Base-by-base conservation (phyloP, 2,888 invertebrate genomes). In the Ochropleura plecta region DNA sequence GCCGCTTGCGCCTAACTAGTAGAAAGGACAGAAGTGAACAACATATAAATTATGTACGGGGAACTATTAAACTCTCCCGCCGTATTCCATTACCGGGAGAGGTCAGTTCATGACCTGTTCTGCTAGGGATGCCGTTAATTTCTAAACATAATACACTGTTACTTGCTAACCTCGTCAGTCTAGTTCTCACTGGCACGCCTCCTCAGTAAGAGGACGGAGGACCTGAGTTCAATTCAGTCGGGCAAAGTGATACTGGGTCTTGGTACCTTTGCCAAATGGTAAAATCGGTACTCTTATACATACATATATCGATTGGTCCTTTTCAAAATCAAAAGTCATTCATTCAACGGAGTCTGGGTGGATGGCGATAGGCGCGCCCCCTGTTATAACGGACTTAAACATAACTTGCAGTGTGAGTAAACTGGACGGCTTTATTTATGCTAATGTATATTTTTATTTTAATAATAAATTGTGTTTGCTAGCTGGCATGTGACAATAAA, bases 61-160 rank as follows among this genome's bases (percentile, higher is more conserved):
- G 69, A 86, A 83, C 85, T 83, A 88, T 88, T 82, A 86, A 85
- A 88, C 82, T 87, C 66, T 68, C 71, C 77, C 78, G 68, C 76
- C 81, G 73, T 79, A 82, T 82, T 83, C 82, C 76, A 85, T 83
- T 84, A 88, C 78, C 71, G 30, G 46, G 51, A 73, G 82, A 85
- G 77, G 78, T 77, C 76, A 79, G 73, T 63, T 72, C 73, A 62
- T 62, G 73, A 66, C 70, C 83, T 70, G 78, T 51, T 51, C 83
- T 67, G 78, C 59, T 48, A 44, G 55, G 51, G 48, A 12, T 49
- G 53, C 63, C 64, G 20, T 55, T 79, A 6, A 53, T 59, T 65
- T 66, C 51, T 76, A 46, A 30, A 30, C 30, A 30, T 30, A 30
- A 30, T 30, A 30, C 30, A 44, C 48, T 73, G 40, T 65, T 60